phyloP scores from a whole-genome alignment of 2,797 vertebrate genomes.

The Notamacropus eugenii region DNA sequence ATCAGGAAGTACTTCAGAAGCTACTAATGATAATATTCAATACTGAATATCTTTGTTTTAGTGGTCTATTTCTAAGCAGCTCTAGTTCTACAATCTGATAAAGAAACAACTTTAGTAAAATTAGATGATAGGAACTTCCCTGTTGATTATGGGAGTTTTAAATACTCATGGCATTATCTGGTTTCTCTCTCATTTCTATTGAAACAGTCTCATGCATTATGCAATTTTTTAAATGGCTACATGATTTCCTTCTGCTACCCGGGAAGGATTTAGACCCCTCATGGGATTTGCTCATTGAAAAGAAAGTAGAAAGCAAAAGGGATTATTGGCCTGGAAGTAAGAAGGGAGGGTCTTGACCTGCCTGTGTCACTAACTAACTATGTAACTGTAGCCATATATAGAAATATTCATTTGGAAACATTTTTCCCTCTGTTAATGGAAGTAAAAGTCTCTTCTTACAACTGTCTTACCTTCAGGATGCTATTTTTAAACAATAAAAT shows the following conservation, averaged over 20 bases:
- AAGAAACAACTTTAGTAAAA: not conserved
- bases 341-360: accelerated
- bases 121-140: not conserved
- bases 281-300: not conserved
- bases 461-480: accelerated
- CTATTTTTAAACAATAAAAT: accelerated
- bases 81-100: not conserved
- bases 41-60: not conserved
- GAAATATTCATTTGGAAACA: not conserved
- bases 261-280: not conserved
- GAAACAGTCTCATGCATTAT: not conserved
- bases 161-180: accelerated
- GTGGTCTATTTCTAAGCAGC: not conserved
- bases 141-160: not conserved
- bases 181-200: not conserved
- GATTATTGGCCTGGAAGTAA: not conserved
- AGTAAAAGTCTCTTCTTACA: no score
- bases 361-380: accelerated
- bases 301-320: not conserved
- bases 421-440: accelerated
- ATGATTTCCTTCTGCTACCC: not conserved
- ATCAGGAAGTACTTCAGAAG: not conserved
- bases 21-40: no score
- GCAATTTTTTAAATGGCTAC: not conserved
- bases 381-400: accelerated